A percentile compares a stretch with the other conserved stretches of the same genome.
phyloP scores from a whole-genome alignment of 2,797 vertebrate genomes.

The Gadopsis bispinosus region DNA sequence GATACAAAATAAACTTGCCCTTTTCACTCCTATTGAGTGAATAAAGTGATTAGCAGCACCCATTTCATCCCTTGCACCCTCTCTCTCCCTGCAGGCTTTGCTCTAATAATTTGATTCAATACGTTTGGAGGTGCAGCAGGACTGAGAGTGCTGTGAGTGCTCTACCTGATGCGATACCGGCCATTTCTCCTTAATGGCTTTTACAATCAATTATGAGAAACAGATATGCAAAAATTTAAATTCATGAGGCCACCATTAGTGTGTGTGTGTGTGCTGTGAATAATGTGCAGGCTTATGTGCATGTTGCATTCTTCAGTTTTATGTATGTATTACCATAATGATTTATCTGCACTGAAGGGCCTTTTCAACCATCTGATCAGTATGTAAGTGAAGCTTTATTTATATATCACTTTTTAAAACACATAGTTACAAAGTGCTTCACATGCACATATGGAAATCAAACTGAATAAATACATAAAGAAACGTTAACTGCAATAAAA shows the following conservation, averaged over 20 bases:
- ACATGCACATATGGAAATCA: no score
- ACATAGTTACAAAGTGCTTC: no score
- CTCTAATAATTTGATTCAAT: slow-evolving; percentile 33
- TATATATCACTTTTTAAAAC: no score
- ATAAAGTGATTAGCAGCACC: slow-evolving; percentile 38
- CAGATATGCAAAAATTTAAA: slow-evolving; percentile 48
- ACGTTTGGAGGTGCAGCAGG: slow-evolving; percentile 13
- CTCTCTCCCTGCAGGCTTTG: slow-evolving; percentile 17
- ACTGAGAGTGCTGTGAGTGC: slow-evolving; percentile 27
- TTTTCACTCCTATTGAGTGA: slow-evolving; percentile 35
- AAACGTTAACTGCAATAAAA: no score
- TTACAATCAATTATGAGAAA: slow-evolving; percentile 42
- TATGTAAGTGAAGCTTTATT: no score
- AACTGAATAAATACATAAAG: no score
- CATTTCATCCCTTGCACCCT: slow-evolving; percentile 21
- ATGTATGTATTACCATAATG: slow-evolving; percentile 30
- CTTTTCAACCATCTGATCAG: slow-evolving; percentile 8
- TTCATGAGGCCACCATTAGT: slow-evolving; percentile 18
- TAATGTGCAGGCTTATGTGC: slow-evolving; percentile 14
- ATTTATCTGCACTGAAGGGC: slow-evolving; percentile 1
- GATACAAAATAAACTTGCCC: slow-evolving; percentile 46
- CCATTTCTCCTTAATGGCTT: slow-evolving; percentile 46
- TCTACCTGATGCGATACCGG: slow-evolving; percentile 28
- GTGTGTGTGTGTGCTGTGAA: neutral
- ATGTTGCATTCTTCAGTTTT: slow-evolving; percentile 3